These are phyloP conservation scores for Spea hammondii DNA, from an alignment of 2,797 vertebrate species.

Conservation along the genomic window DNA sequence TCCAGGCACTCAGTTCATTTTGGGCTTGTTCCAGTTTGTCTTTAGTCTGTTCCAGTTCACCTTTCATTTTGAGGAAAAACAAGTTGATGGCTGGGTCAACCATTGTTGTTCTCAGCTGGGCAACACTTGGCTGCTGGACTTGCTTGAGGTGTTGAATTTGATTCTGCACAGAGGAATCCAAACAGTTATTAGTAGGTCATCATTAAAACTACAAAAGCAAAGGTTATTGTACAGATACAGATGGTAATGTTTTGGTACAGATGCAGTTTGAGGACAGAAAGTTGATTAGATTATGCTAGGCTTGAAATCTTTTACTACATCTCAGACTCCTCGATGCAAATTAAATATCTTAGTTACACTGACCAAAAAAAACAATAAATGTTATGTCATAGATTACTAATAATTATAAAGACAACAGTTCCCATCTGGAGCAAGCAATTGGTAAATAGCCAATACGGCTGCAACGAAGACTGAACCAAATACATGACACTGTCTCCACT, in stretches of 20 bases:
- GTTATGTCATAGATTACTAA: too few species aligned
- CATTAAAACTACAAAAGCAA: background rate
- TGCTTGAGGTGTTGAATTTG: constrained; percentile 99
- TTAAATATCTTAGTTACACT: too few species aligned
- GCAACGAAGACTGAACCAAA: too few species aligned
- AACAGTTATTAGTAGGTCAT: constrained; percentile 22
- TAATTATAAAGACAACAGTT: too few species aligned
- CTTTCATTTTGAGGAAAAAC: constrained; percentile 99
- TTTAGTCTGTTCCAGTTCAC: constrained; percentile 99
- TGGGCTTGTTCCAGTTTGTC: constrained; percentile 99
- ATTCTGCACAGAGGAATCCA: constrained; percentile 78
- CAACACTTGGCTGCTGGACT: constrained; percentile 97
- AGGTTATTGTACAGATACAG: background rate
- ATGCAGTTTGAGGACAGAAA: too few species aligned
- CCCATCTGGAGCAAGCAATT: too few species aligned
- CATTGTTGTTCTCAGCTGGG: constrained; percentile 98
- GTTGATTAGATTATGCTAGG: background rate
- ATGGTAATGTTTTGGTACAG: background rate
- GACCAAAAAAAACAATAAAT: too few species aligned
- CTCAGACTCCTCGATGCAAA: too few species aligned
- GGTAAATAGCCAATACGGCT: too few species aligned
- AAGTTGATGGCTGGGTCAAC: constrained; percentile 99
- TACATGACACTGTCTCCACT: too few species aligned
- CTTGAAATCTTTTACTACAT: too few species aligned
- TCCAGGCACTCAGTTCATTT: constrained; percentile 99